Evolutionary conservation across 2,888 invertebrate genomes (phyloP), one percentile per base, ranked within the genome.

Genomic region (Margaritifera margaritifera): DNA sequence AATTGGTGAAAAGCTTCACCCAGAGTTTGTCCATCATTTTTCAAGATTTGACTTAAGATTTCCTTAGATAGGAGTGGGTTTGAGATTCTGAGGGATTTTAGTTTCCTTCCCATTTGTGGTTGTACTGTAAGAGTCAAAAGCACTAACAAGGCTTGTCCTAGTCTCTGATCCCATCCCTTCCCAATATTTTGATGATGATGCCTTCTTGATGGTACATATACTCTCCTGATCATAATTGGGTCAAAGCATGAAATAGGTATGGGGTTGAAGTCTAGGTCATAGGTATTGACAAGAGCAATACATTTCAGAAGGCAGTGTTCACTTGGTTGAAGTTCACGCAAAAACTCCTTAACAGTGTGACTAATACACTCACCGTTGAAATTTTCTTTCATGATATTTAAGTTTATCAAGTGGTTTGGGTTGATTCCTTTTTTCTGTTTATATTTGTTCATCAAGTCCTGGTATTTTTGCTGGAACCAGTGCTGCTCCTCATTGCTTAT

Each of bases 381-480:
- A 61, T 78, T 78, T 50, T 71, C 74, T 65, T 78, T 79, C 71
- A 79, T 66, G 25, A 78, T 75, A 52, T 79, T 79, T 61, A 79
- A 77, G n/a, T 71, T 68, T 42, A 79, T 63, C 8, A 78, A 64
- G 20, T 62, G 60, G 25, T 69, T 62, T 42, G 79, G 77, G 53
- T 77, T 22, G 19, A 66, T 52, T 20, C 69, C 72, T 19, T 61
- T 55, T 53, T 69, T 51, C 27, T 69, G 54, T 19, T 68, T 53
- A 54, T 66, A 68, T n/a, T 62, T 57, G 42, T 60, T 54, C 20
- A 62, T 53, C 31, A 78, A 65, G 6, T 62, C 31, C 15, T 67
- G 57, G 55, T 67, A 66, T 51, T 69, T 77, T 15, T 55, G 31
- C 50, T 69, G 55, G 56, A 79, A 75, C 76, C 78, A 79, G 25